Conservation (phyloP, 1,140 invertebrate species). For the Calliopsis andreniformis region DNA sequence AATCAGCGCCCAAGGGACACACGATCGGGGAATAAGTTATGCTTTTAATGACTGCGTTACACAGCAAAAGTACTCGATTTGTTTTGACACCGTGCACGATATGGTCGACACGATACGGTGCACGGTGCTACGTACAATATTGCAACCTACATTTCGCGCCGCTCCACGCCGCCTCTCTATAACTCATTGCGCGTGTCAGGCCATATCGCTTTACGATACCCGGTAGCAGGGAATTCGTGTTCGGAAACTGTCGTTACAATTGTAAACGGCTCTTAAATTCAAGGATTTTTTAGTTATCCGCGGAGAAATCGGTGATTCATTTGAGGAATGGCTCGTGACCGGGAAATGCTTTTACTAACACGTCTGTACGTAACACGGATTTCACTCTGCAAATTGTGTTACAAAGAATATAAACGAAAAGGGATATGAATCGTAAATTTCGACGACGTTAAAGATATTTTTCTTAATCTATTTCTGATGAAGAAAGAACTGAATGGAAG, state of each 20-base stretch:
- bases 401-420: too few relatives aligned
- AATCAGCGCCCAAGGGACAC: constrained; percentile 36
- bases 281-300: background rate
- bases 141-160: constrained; percentile 30
- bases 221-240: constrained; percentile 14
- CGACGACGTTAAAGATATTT: too few relatives aligned
- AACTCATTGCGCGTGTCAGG: constrained; percentile 10
- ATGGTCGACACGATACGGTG: constrained; percentile 1
- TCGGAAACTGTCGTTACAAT: constrained; percentile 32
- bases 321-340: background rate
- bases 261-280: background rate
- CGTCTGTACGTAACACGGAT: background rate
- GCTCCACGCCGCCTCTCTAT: constrained; percentile 7
- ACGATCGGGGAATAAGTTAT: constrained; percentile 45
- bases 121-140: constrained; percentile 11
- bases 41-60: constrained; percentile 38
- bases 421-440: too few relatives aligned
- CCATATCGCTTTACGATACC: constrained; percentile 23
- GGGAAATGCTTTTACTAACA: background rate
- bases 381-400: background rate
- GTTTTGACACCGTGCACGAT: constrained; percentile 38
- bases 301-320: background rate
- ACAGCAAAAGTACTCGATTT: constrained; percentile 41
- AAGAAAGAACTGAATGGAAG: too few relatives aligned
- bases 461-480: too few relatives aligned